Evolutionary conservation across 2,797 vertebrate genomes (phyloP), one percentile per base, ranked within the genome.

Genomic region (Pipistrellus nathusii): DNA sequence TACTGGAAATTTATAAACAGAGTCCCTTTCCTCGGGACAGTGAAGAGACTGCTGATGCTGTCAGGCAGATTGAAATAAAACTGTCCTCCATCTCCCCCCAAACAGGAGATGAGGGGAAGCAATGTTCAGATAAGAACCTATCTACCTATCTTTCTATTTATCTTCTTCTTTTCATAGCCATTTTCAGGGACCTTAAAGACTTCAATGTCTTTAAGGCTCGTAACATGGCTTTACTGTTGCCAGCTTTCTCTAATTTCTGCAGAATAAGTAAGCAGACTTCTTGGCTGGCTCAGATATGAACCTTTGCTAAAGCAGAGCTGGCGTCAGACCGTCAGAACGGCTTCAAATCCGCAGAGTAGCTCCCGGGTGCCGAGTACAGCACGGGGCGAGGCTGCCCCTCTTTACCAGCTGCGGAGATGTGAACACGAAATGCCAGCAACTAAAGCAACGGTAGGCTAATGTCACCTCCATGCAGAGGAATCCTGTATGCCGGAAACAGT

Each of bases 381-480:
- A 9, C 44, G 1, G 73, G n/a, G 14, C 14, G 46, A 81, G 25
- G 20, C 55, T 82, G 73, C 69, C 21, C 46, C 77, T 59, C 25
- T 83, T 88, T 44, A 90, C 1, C 53, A 95, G 83, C 10, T 55
- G 72, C 21, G 69, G 32, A 84, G 87, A 90, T 30, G 92, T 78
- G 85, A 53, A 91, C 81, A 73, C 30, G 64, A 85, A 88, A 38
- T 48, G 41, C 75, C 27, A 81, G 75, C 51, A 87, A 81, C 68
- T 90, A 81, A 90, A 94, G 71, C 83, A 88, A 76, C 3, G 4
- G 83, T 77, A 38, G 93, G 53, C 83, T 44, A 44, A 92, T 69
- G 91, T 95, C 78, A 91, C 85, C 38, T 78, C 81, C 66, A 87
- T 91, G 82, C 1, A 90, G 48, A 83, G 68, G 32, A 91, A 64